A percentile compares a stretch with the other conserved stretches of the same genome.
These are phyloP conservation scores for Drosophila miranda DNA, from an alignment of 1,140 invertebrate genomes.

Conservation along the genomic window DNA sequence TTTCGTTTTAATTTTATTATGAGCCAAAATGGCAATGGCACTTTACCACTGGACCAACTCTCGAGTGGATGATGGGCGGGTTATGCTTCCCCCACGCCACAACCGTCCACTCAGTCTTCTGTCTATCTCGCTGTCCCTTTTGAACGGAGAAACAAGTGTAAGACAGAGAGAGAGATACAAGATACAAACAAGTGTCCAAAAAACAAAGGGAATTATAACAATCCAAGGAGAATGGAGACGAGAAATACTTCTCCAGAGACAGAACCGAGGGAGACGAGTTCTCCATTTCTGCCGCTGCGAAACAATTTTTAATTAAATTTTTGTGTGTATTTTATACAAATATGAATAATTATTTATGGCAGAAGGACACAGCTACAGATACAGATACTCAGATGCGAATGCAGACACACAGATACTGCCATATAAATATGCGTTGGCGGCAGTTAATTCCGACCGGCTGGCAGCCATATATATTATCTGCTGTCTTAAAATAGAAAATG, in stretches of 20 bases:
- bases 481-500: slow-evolving; percentile 71
- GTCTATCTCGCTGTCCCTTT: slow-evolving; percentile 7
- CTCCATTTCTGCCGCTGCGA: slow-evolving; percentile 22
- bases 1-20: slow-evolving; percentile 81
- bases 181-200: slow-evolving; percentile 35
- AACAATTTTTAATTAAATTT: slow-evolving; percentile 81
- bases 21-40: slow-evolving; percentile 71
- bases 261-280: slow-evolving; percentile 9
- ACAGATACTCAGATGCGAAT: slow-evolving; percentile 22
- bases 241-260: too few relatives aligned
- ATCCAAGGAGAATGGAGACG: slow-evolving; percentile 36
- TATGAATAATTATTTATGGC: slow-evolving; percentile 81
- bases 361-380: slow-evolving; percentile 21
- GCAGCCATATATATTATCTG: slow-evolving; percentile 64
- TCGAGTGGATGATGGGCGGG: slow-evolving; percentile 1
- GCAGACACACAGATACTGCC: neutral
- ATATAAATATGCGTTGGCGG: slow-evolving; percentile 48
- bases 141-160: slow-evolving; percentile 35
- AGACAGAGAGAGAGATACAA: neutral
- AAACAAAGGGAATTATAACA: slow-evolving; percentile 45
- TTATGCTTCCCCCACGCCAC: neutral
- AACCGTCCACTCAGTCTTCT: neutral
- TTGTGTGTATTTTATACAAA: slow-evolving; percentile 79
- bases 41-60: slow-evolving; percentile 54
- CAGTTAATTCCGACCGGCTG: slow-evolving; percentile 68